Evolutionary conservation across 1,140 invertebrate species (phyloP), one percentile per base, ranked within the genome.

Genomic region (Drosophila mauritiana): DNA sequence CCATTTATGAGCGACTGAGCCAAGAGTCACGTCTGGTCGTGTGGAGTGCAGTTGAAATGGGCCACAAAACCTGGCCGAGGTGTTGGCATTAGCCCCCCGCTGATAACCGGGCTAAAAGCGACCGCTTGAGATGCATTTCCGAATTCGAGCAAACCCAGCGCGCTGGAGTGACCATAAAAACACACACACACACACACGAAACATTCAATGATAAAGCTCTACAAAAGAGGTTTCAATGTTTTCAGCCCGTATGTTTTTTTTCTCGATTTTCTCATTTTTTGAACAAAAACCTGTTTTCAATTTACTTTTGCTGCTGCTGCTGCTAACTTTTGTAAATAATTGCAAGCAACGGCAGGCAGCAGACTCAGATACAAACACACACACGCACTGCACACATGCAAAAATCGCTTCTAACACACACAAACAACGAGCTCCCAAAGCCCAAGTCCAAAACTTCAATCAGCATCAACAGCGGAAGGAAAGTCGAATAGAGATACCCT

Each of bases 161-260:
- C 27, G 31, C 31, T 31, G 31, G 0, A 39, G 34, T 74, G 58
- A 64, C 72, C 58, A 57, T 53, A 43, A 31, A 52, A 62, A 49
- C 3, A 39, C 37, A 39, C 36, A 37, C 11, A 37, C 2, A 37
- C 48, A 61, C 45, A 45, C 17, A 48, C 27, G 39, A 46, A 65
- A 80, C 58, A 64, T 27, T 77, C 81, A 84, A 84, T 83, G 73
- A 88, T 86, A 89, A 88, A 88, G 75, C 80, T 90, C 73, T 69
- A 85, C 83, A 82, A 84, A 88, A 90, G 84, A 88, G 84, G 84
- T 88, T 88, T 86, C 82, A 86, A 86, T 86, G 80, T 80, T 83
- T 78, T 78, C 65, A 48, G 73, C 58, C 31, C 37, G 64, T 36
- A 53, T 57, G 52, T 68, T 54, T 77, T 69, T 34, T 43, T 34